Percentiles rank a stretch among this genome's conserved stretches.
Evolutionary conservation across 1,140 invertebrate genomes (phyloP).

Genomic region (Heliconius eleuchia): DNA sequence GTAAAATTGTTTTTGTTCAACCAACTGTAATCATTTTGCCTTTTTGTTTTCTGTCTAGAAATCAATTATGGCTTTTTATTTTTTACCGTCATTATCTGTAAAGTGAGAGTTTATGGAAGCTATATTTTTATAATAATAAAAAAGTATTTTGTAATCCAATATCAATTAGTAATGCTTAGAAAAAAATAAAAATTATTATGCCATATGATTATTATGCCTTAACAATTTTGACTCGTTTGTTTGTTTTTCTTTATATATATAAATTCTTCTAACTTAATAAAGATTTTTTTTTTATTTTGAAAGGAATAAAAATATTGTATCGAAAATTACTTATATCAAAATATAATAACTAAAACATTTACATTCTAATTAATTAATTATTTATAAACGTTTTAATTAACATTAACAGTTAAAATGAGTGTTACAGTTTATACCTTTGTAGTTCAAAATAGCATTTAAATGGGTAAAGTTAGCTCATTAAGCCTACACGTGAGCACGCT

Average conservation of each 20-base stretch:
- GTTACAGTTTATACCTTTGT: background rate
- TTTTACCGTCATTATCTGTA: background rate
- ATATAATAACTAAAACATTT: too few relatives aligned
- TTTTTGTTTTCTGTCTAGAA: background rate
- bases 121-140: background rate
- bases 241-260: too few relatives aligned
- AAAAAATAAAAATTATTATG: background rate
- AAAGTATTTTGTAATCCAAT: background rate
- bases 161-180: background rate
- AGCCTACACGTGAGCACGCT: constrained; percentile 2
- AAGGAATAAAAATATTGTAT: too few relatives aligned
- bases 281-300: too few relatives aligned
- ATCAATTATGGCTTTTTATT: background rate
- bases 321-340: too few relatives aligned
- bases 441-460: constrained; percentile 22
- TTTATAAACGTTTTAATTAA: background rate
- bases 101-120: background rate
- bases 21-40: too few relatives aligned
- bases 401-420: background rate
- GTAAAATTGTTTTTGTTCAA: too few relatives aligned
- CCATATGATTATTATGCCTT: too few relatives aligned
- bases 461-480: constrained; percentile 32
- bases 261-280: too few relatives aligned
- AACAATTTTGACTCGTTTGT: too few relatives aligned
- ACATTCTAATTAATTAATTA: too few relatives aligned